A percentile compares a stretch with the other conserved stretches of the same genome.
Evolutionary conservation across 2,888 invertebrate species (phyloP).

Genomic region (Ophioninae sp.): DNA sequence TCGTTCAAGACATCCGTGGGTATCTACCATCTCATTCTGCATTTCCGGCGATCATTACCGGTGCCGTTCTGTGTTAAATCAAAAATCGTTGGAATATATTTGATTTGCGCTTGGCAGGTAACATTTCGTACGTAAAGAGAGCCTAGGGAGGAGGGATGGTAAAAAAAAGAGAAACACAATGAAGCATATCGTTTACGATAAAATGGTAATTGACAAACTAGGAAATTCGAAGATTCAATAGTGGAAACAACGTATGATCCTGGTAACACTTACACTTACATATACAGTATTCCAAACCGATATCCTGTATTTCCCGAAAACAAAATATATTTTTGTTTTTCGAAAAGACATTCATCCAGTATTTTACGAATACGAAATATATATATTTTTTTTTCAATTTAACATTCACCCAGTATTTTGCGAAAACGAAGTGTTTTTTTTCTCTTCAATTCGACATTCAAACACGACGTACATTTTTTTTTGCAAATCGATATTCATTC

Average conservation of each 20-base stretch:
- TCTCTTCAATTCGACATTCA: no score
- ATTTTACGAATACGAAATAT: no score
- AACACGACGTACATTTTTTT: no score
- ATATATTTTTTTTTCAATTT: no score
- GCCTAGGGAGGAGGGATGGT: neutral
- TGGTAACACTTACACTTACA: conserved; percentile 73
- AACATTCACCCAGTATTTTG: no score
- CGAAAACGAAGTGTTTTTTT: no score
- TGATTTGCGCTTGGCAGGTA: conserved; percentile 36
- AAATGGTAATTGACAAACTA: conserved; percentile 20
- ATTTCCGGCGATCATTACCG: no score
- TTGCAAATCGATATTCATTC: neutral
- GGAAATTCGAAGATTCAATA: conserved; percentile 19
- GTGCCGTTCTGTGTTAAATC: conserved; percentile 43
- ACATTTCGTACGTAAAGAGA: conserved; percentile 33
- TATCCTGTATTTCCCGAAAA: conserved; percentile 7
- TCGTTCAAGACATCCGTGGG: no score
- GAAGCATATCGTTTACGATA: neutral
- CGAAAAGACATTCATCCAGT: no score
- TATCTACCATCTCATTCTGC: no score
- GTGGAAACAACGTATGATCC: conserved; percentile 63
- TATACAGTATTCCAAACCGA: conserved; percentile 59
- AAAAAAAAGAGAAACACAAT: neutral
- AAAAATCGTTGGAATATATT: conserved; percentile 37
- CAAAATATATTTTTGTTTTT: neutral